Evolutionary conservation across 1,140 invertebrate genomes (phyloP).

Genomic region (Branchinecta lindahli): DNA sequence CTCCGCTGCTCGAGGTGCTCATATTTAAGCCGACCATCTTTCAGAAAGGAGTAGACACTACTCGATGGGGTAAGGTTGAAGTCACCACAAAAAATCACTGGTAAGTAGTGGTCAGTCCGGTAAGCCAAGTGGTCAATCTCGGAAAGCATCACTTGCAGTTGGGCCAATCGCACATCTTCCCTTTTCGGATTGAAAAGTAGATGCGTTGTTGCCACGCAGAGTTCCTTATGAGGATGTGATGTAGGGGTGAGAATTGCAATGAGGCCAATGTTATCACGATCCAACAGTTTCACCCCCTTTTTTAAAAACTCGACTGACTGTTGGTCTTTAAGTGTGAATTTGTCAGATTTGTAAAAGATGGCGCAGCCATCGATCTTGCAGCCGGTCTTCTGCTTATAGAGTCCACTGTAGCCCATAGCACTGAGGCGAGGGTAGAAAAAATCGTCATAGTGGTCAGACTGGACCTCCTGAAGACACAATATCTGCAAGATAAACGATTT

Average conservation of each 20-base stretch:
- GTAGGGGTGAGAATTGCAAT: constrained; percentile 47
- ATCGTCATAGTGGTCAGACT: constrained; percentile 49
- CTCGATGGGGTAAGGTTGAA: constrained; percentile 63
- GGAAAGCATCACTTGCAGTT: constrained; percentile 57
- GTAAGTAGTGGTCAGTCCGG: constrained; percentile 40
- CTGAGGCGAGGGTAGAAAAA: constrained; percentile 36
- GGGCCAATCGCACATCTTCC: constrained; percentile 72
- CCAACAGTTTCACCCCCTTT: constrained; percentile 39
- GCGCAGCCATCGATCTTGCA: constrained; percentile 61
- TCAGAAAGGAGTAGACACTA: constrained; percentile 52
- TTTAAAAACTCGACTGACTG: constrained; percentile 44
- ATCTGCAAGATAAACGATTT: constrained; percentile 39
- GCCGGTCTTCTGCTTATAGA: constrained; percentile 58
- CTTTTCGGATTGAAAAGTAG: constrained; percentile 79
- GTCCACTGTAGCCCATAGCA: constrained; percentile 40
- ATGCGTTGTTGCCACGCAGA: constrained; percentile 77
- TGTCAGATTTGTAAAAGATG: constrained; percentile 50
- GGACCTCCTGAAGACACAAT: constrained; percentile 71
- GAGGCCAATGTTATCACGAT: constrained; percentile 73
- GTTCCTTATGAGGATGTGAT: constrained; percentile 25
- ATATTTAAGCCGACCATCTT: constrained; percentile 45
- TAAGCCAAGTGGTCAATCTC: constrained; percentile 66
- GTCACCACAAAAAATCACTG: constrained; percentile 73
- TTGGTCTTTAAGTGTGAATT: constrained; percentile 45
- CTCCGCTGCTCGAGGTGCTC: constrained; percentile 27